Base-by-base conservation (phyloP, 2,888 invertebrate species). In the Eupithecia pulchellata region DNA sequence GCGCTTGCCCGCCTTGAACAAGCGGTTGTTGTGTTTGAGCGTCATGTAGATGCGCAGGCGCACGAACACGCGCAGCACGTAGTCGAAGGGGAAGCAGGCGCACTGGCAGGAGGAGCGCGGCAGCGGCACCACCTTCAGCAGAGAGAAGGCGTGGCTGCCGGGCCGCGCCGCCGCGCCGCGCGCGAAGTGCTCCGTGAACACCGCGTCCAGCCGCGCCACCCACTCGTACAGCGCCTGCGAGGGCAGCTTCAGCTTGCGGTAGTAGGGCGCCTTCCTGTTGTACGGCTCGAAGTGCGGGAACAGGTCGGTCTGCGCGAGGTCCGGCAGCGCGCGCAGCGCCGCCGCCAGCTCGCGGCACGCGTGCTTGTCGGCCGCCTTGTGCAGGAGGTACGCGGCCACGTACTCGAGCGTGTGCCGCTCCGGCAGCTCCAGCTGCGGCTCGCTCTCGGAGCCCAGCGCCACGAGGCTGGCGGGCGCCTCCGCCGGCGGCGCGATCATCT, bases 1-100 rank as follows among this genome's bases (percentile, higher is more conserved):
- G 27, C 67, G 69, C n/a, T 69, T 73, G 2, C 69, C 69, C 42
- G 69, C 66, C 64, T 72, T 72, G 60, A 72, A 69, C 20, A 67
- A 69, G 17, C 66, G 65, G 34, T 77, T 76, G 39, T 77, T 77
- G 14, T 47, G 62, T 25, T 76, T 76, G 17, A 77, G 61, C n/a
- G 71, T 70, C 64, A 75, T 73, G 63, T 71, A 76, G 57, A 77
- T 76, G 36, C 76, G 72, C 60, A 76, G 75, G 0, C 77, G 58
- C 25, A 77, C 75, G 65, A 77, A 77, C 14, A 77, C 73, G 60
- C 72, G 74, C 66, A 69, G 69, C 55, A 77, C 47, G 47, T 77
- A 76, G 55, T 71, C 77, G 47, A 71, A 71, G 25, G 77, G 77
- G 68, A 77, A 77, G 69, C 77, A 77, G 4, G 75, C 73, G 36